These are phyloP conservation scores for Nothobranchius furzeri DNA, from an alignment of 2,113 vertebrate species.

Conservation along the genomic window DNA sequence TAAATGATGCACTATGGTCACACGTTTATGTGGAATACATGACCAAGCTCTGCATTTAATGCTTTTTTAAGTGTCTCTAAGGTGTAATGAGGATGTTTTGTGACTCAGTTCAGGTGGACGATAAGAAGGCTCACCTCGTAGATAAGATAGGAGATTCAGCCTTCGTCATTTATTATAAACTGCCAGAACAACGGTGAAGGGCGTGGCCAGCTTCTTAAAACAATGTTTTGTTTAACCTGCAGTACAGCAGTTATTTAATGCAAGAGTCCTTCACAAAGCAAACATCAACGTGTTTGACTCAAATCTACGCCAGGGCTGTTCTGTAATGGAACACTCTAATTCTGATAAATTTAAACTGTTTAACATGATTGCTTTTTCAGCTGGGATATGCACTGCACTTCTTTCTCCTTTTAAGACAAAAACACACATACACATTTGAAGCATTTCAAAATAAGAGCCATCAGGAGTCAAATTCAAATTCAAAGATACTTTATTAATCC, in stretches of 20 bases:
- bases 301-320: background rate
- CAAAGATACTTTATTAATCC: no score
- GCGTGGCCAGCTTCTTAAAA: conserved; percentile 30
- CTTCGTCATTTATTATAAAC: conserved; percentile 30
- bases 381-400: no score
- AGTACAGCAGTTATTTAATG: background rate
- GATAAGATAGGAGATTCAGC: conserved; percentile 39
- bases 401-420: no score
- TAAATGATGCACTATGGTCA: conserved; percentile 5
- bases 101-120: conserved; percentile 21
- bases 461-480: no score
- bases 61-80: background rate
- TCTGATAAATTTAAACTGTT: no score
- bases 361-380: no score
- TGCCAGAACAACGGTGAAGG: conserved; percentile 46
- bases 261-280: background rate
- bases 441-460: no score
- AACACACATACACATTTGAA: no score
- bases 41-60: background rate
- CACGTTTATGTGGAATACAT: conserved; percentile 1
- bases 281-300: conserved; percentile 6
- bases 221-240: conserved; percentile 1
- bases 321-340: no score
- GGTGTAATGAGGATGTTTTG: background rate
- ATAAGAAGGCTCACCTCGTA: background rate